These are phyloP conservation scores for Argynnis bischoffii DNA, from an alignment of 2,888 invertebrate species.

Conservation along the genomic window DNA sequence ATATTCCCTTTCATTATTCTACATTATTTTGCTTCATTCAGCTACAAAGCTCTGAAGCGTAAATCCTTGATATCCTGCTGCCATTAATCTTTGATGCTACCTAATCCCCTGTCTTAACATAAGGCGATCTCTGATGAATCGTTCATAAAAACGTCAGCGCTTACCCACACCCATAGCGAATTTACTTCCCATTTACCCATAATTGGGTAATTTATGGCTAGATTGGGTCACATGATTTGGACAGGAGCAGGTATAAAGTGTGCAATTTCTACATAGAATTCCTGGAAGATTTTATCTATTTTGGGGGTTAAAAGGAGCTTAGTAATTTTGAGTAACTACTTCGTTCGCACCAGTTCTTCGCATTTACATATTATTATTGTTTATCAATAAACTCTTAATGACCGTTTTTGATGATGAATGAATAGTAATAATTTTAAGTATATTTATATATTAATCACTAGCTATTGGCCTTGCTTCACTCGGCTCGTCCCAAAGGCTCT, in stretches of 20 bases:
- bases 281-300: no score
- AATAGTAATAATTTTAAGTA: no score
- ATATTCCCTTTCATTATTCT: not conserved
- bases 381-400: no score
- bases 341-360: no score
- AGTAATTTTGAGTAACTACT: no score
- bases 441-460: no score
- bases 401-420: no score
- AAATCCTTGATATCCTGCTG: constrained; percentile 36
- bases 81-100: constrained; percentile 39
- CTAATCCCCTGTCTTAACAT: constrained; percentile 28
- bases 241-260: not conserved
- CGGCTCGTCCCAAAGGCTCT: no score
- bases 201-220: not conserved
- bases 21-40: constrained; percentile 33
- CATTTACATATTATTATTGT: no score
- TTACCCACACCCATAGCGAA: not conserved
- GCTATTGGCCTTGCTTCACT: no score
- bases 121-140: constrained; percentile 23
- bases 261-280: no score
- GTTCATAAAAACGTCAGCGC: constrained; percentile 24
- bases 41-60: constrained; percentile 38
- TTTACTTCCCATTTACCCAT: not conserved
- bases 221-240: not conserved
- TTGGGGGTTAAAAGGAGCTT: no score